Evolutionary conservation across 2,113 vertebrate species (phyloP).

Genomic region (Oryzias melastigma): DNA sequence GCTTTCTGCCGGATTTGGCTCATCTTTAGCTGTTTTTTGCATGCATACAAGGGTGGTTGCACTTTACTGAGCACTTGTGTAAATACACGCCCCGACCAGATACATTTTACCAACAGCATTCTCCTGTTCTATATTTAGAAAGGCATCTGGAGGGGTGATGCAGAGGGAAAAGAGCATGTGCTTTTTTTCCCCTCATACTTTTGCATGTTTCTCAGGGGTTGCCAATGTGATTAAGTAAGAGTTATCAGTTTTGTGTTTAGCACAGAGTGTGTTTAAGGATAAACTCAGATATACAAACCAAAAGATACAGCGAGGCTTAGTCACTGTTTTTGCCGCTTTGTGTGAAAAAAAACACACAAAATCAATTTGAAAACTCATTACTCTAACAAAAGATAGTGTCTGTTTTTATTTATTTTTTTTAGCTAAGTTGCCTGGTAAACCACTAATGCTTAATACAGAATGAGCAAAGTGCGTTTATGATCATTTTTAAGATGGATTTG

Average conservation of each 20-base stretch:
- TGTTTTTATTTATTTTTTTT: too few species aligned
- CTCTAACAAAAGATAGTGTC: too few species aligned
- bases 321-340: too few species aligned
- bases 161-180: constrained; percentile 30
- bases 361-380: too few species aligned
- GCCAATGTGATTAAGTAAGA: constrained; percentile 31
- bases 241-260: constrained; percentile 23
- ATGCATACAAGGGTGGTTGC: constrained; percentile 6
- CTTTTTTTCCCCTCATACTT: constrained; percentile 8
- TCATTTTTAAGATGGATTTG: too few species aligned
- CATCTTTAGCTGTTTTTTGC: constrained; percentile 1
- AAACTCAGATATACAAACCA: constrained; percentile 25
- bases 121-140: constrained; percentile 75
- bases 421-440: too few species aligned
- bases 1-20: constrained; percentile 13
- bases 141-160: constrained; percentile 74
- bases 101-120: constrained; percentile 52
- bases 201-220: constrained; percentile 28
- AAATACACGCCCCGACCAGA: constrained; percentile 30
- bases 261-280: constrained; percentile 25
- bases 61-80: constrained; percentile 19
- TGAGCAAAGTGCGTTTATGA: too few species aligned
- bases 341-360: too few species aligned
- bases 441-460: too few species aligned
- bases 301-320: background rate